Conservation (phyloP, 1,140 invertebrate genomes). For the Leptinotarsa undecemlineata region DNA sequence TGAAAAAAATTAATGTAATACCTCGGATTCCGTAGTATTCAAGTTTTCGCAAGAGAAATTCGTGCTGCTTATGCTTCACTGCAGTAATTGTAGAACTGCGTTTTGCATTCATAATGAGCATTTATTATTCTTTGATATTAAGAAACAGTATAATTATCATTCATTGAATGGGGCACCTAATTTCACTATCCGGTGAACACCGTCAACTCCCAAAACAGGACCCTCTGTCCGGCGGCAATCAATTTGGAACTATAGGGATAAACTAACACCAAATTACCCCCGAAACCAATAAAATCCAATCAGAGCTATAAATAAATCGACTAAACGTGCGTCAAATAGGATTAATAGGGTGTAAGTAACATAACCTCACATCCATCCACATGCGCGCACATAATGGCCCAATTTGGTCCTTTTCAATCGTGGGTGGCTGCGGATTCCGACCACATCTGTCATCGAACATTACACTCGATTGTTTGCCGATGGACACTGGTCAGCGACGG, state of each 20-base stretch:
- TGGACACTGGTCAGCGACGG: constrained; percentile 4
- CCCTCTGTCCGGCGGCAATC: background rate
- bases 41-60: too few relatives aligned
- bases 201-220: background rate
- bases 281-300: constrained; percentile 17
- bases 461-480: constrained; percentile 11
- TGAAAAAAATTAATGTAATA: too few relatives aligned
- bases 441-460: constrained; percentile 21
- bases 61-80: too few relatives aligned
- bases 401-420: constrained; percentile 15
- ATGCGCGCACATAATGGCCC: constrained; percentile 18
- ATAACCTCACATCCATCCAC: constrained; percentile 15
- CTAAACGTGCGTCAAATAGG: constrained; percentile 13
- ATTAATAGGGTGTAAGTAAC: constrained; percentile 25
- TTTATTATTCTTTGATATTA: too few relatives aligned
- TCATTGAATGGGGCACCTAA: too few relatives aligned
- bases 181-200: too few relatives aligned
- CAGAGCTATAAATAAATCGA: constrained; percentile 14
- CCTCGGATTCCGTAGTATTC: too few relatives aligned
- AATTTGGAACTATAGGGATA: constrained; percentile 2
- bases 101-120: too few relatives aligned
- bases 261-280: constrained; percentile 12
- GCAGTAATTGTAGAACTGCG: too few relatives aligned
- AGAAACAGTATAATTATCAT: too few relatives aligned
- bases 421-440: constrained; percentile 16